These are phyloP conservation scores for Phortica variegata DNA, from an alignment of 1,140 invertebrate species.

Conservation along the genomic window DNA sequence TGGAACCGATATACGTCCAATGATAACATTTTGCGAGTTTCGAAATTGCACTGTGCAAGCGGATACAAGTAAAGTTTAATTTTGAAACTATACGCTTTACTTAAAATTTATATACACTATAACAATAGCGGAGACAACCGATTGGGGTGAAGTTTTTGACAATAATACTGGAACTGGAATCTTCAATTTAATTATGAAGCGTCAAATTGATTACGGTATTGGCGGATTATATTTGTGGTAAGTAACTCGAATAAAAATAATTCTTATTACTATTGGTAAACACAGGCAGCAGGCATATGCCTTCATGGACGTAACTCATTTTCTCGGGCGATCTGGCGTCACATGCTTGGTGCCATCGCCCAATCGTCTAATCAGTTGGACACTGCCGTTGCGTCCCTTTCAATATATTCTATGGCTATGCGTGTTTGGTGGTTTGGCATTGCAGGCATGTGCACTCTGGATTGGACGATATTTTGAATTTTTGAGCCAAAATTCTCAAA, in stretches of 20 bases:
- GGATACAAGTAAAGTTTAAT: slow-evolving; percentile 37
- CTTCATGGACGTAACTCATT: slow-evolving; percentile 34
- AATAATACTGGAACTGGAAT: slow-evolving; percentile 36
- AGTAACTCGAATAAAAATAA: neutral
- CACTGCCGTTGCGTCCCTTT: slow-evolving; percentile 38
- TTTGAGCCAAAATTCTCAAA: no score
- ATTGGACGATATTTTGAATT: slow-evolving; percentile 22
- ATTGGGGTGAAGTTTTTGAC: slow-evolving; percentile 36
- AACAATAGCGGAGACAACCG: slow-evolving; percentile 23
- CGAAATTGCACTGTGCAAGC: slow-evolving; percentile 40
- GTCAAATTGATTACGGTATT: slow-evolving; percentile 28
- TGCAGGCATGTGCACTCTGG: slow-evolving; percentile 27
- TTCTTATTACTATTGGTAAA: neutral
- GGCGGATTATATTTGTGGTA: slow-evolving; percentile 22
- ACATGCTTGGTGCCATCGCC: slow-evolving; percentile 45
- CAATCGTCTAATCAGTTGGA: slow-evolving; percentile 33
- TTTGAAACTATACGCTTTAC: neutral
- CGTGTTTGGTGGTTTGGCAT: slow-evolving; percentile 20
- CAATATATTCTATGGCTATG: slow-evolving; percentile 35
- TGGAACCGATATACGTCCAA: slow-evolving; percentile 36
- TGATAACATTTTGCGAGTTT: slow-evolving; percentile 34
- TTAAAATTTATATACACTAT: neutral
- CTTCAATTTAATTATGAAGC: slow-evolving; percentile 32
- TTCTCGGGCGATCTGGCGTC: slow-evolving; percentile 41
- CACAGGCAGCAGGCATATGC: slow-evolving; percentile 19